Conservation (phyloP, 2,113 vertebrate genomes). For the Phylloscopus trochiloides region DNA sequence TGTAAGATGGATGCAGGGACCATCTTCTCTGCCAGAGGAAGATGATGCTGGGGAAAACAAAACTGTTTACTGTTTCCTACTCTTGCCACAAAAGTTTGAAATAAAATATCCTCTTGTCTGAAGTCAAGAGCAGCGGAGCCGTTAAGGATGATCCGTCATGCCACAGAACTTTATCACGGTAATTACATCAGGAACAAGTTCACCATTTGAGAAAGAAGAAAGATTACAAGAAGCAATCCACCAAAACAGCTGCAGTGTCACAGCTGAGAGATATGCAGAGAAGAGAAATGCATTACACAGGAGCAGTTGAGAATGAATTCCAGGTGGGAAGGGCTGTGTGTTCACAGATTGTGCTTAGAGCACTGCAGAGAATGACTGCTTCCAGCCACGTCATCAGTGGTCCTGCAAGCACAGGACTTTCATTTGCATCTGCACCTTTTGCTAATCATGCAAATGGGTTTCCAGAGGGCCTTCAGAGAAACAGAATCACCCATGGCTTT, state of each 20-base stretch:
- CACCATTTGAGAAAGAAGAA: slow-evolving; percentile 23
- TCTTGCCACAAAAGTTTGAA: background rate
- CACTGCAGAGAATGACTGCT: background rate
- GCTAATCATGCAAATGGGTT: background rate
- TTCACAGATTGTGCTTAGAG: background rate
- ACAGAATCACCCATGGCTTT: background rate
- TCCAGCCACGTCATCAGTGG: accelerated
- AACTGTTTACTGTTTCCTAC: background rate
- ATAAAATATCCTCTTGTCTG: slow-evolving; percentile 45
- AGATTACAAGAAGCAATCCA: slow-evolving; percentile 50
- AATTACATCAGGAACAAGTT: slow-evolving; percentile 68
- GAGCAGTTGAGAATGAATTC: background rate
- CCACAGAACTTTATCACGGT: slow-evolving; percentile 18
- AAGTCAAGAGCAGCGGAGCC: background rate
- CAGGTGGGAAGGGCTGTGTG: background rate
- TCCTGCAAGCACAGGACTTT: background rate
- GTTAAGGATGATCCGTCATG: slow-evolving; percentile 13
- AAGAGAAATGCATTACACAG: slow-evolving; percentile 2
- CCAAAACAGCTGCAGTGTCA: slow-evolving; percentile 13
- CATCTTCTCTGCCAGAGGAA: background rate
- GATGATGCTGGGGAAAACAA: background rate
- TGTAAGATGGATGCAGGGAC: background rate
- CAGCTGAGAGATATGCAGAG: slow-evolving; percentile 39
- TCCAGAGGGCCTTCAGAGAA: background rate
- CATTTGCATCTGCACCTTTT: background rate